Evolutionary conservation across 1,140 invertebrate species (phyloP).

Genomic region (Cyphomyrmex costatus): DNA sequence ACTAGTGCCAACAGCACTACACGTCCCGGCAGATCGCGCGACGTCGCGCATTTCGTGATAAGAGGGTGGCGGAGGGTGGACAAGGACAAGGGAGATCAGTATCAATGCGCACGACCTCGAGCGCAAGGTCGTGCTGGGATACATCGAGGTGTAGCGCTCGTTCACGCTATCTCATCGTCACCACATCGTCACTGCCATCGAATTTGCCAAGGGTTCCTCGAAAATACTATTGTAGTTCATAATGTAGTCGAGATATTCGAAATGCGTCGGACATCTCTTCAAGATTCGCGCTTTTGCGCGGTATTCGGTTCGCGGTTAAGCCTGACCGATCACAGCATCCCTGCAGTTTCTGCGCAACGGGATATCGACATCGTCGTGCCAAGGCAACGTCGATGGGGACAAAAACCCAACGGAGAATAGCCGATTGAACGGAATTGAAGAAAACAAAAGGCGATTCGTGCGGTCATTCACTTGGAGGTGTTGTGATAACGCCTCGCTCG

Average conservation of each 20-base stretch:
- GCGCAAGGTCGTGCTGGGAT: slow-evolving; percentile 47
- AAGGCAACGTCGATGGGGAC: not conserved
- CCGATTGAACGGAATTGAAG: not conserved
- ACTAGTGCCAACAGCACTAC: slow-evolving; percentile 78
- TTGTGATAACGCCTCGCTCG: not conserved
- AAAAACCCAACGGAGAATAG: not conserved
- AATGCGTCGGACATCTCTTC: not conserved
- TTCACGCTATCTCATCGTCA: not conserved
- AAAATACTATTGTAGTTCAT: not conserved
- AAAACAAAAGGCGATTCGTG: not conserved
- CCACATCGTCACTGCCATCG: not conserved
- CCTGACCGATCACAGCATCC: not conserved
- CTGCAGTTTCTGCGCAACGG: slow-evolving; percentile 1
- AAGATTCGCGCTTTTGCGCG: not conserved
- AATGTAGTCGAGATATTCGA: slow-evolving; percentile 18
- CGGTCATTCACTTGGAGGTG: not conserved
- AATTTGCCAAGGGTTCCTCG: not conserved
- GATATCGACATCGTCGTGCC: slow-evolving; percentile 11
- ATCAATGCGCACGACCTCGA: slow-evolving; percentile 68
- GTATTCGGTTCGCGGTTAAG: not conserved
- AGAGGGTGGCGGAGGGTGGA: not conserved
- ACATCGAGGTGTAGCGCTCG: not conserved
- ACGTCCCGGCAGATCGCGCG: slow-evolving; percentile 87
- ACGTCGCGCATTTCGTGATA: slow-evolving; percentile 80
- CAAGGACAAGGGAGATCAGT: not conserved